Percentiles rank a stretch among this genome's conserved stretches.
Conservation (phyloP, 2,113 vertebrate genomes). For the Zapus hudsonius region DNA sequence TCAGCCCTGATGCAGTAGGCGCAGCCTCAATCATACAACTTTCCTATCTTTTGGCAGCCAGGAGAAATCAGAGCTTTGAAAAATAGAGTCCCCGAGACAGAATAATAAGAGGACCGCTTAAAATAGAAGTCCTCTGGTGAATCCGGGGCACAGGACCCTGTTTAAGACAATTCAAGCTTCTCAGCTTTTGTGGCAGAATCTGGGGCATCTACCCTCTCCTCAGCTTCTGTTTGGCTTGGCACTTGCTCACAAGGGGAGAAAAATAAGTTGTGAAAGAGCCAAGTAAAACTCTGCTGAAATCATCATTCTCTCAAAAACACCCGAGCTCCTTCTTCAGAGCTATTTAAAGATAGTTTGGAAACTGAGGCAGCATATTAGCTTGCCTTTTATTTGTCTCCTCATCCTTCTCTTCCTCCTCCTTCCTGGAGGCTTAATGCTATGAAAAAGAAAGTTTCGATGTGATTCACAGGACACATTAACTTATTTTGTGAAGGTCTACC, state of each 20-base stretch:
- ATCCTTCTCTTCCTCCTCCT: neutral
- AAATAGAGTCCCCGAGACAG: conserved; percentile 60
- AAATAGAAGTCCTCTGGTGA: conserved; percentile 74
- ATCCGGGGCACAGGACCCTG: conserved; percentile 64
- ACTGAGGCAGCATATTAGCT: neutral
- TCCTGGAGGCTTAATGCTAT: neutral
- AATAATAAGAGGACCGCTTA: conserved; percentile 65
- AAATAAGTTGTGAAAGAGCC: conserved; percentile 33
- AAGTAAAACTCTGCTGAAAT: conserved; percentile 35
- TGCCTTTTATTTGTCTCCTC: conserved; percentile 11
- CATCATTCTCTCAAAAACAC: neutral
- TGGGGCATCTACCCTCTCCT: conserved; percentile 56
- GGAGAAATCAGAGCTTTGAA: conserved; percentile 66
- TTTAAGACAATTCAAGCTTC: conserved; percentile 66
- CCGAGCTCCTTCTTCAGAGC: neutral
- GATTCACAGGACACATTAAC: neutral
- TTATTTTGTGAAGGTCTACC: neutral
- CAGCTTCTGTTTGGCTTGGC: neutral
- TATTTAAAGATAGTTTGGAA: conserved; percentile 40
- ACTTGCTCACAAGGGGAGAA: neutral
- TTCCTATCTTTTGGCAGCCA: conserved; percentile 45
- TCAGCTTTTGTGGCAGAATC: conserved; percentile 58
- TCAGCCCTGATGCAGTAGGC: neutral
- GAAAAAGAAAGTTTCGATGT: conserved; percentile 30
- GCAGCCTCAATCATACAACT: conserved; percentile 49